These are phyloP conservation scores for Nibea albiflora DNA, from an alignment of 2,113 vertebrate species.

Conservation along the genomic window DNA sequence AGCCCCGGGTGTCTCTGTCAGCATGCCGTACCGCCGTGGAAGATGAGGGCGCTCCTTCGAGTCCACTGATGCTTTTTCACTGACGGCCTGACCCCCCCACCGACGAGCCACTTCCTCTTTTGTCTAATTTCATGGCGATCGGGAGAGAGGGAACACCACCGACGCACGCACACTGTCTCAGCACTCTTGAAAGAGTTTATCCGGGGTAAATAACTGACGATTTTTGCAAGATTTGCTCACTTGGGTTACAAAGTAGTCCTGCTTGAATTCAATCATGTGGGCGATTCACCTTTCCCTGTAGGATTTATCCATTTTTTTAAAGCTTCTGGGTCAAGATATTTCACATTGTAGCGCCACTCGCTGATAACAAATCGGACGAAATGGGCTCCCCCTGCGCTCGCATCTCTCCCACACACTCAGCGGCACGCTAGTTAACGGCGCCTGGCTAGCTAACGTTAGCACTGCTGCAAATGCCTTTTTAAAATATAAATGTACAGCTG, in stretches of 20 bases:
- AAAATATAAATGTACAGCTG: slow-evolving; percentile 4
- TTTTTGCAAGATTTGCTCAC: slow-evolving; percentile 39
- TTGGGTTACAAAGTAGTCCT: slow-evolving; percentile 9
- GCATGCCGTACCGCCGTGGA: slow-evolving; percentile 69
- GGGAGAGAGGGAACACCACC: slow-evolving; percentile 81
- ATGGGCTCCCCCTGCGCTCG: slow-evolving; percentile 72
- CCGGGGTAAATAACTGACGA: slow-evolving; percentile 76
- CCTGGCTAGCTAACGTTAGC: slow-evolving; percentile 71
- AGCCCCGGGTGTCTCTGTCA: not conserved
- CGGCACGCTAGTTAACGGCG: slow-evolving; percentile 70
- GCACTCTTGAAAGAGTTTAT: slow-evolving; percentile 77
- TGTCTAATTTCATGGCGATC: slow-evolving; percentile 85
- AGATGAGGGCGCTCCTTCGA: slow-evolving; percentile 82
- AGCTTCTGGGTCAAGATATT: slow-evolving; percentile 66
- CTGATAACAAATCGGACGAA: slow-evolving; percentile 77
- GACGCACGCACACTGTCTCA: slow-evolving; percentile 80
- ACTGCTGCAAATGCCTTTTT: slow-evolving; percentile 36
- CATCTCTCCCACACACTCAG: slow-evolving; percentile 56
- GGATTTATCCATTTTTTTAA: slow-evolving; percentile 24
- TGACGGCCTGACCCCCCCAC: slow-evolving; percentile 73
- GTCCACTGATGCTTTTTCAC: slow-evolving; percentile 63
- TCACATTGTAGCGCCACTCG: slow-evolving; percentile 77
- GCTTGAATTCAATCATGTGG: slow-evolving; percentile 1
- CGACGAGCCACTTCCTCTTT: slow-evolving; percentile 83
- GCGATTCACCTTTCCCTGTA: slow-evolving; percentile 26